Evolutionary conservation across 2,797 vertebrate genomes (phyloP).

Genomic region (Ptychadena robeensis): DNA sequence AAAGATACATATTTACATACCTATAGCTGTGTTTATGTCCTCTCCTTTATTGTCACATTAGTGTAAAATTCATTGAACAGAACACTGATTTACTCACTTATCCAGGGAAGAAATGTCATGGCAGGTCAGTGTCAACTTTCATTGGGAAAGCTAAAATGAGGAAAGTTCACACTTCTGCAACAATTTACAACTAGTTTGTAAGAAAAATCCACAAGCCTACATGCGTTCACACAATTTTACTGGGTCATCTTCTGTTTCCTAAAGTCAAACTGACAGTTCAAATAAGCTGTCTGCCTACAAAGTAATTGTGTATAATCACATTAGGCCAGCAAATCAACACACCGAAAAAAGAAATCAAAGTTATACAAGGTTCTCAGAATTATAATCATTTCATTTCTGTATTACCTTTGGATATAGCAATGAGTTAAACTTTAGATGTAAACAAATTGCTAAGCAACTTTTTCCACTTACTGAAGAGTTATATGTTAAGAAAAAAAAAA

Average conservation of each 20-base stretch:
- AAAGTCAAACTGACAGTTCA: constrained; percentile 44
- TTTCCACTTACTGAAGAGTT: constrained; percentile 59
- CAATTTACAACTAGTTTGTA: constrained; percentile 49
- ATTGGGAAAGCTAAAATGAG: constrained; percentile 20
- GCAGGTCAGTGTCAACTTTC: constrained; percentile 52
- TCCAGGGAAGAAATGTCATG: constrained; percentile 54
- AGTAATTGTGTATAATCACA: constrained; percentile 54
- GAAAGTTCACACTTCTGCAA: constrained; percentile 5
- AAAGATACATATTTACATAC: constrained; percentile 8
- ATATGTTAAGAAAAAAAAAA: constrained; percentile 47
- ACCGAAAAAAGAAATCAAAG: constrained; percentile 40
- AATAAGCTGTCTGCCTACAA: constrained; percentile 26
- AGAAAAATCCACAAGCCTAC: constrained; percentile 54
- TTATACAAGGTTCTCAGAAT: constrained; percentile 30
- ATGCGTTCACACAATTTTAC: constrained; percentile 43
- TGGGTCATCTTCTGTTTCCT: constrained; percentile 24
- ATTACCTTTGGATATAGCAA: constrained; percentile 30
- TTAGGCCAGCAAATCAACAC: constrained; percentile 36
- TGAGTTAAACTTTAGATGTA: constrained; percentile 43
- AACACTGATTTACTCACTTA: constrained; percentile 53
- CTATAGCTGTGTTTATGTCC: constrained; percentile 2
- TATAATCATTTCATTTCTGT: constrained; percentile 3
- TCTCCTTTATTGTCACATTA: constrained; percentile 60
- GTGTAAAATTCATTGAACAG: constrained; percentile 39
- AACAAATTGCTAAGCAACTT: constrained; percentile 56